Evolutionary conservation across 2,888 invertebrate genomes (phyloP).

Genomic region (Antheraea assamensis): DNA sequence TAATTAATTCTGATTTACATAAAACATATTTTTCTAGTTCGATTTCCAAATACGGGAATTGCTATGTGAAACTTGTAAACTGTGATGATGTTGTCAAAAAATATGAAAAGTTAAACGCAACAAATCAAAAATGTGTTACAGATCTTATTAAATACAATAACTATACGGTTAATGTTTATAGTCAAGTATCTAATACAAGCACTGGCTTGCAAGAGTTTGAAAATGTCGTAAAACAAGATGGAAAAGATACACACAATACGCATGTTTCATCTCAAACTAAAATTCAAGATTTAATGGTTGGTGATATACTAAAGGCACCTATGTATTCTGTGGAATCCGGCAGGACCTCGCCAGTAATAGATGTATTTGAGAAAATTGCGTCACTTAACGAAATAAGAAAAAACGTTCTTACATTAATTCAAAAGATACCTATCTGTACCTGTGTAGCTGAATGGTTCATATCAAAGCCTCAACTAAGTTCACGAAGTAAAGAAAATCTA

Average conservation of each 20-base stretch:
- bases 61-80: slow-evolving; percentile 48
- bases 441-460: slow-evolving; percentile 30
- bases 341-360: neutral
- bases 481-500: neutral
- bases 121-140: neutral
- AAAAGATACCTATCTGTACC: neutral
- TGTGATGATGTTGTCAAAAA: slow-evolving; percentile 54
- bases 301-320: neutral
- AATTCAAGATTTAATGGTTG: neutral
- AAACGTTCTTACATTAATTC: neutral
- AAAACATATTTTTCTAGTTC: neutral
- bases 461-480: slow-evolving; percentile 21
- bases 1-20: neutral
- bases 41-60: slow-evolving; percentile 27
- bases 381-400: neutral
- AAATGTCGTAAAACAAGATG: neutral
- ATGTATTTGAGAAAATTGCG: neutral
- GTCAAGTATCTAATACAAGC: neutral
- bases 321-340: neutral
- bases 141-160: neutral
- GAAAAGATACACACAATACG: neutral
- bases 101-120: slow-evolving; percentile 31
- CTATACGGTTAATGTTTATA: neutral
- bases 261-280: neutral
- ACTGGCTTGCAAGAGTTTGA: neutral